Evolutionary conservation across 2,888 invertebrate species (phyloP), one percentile per base, ranked within the genome.

Genomic region (Melanchra persicariae): DNA sequence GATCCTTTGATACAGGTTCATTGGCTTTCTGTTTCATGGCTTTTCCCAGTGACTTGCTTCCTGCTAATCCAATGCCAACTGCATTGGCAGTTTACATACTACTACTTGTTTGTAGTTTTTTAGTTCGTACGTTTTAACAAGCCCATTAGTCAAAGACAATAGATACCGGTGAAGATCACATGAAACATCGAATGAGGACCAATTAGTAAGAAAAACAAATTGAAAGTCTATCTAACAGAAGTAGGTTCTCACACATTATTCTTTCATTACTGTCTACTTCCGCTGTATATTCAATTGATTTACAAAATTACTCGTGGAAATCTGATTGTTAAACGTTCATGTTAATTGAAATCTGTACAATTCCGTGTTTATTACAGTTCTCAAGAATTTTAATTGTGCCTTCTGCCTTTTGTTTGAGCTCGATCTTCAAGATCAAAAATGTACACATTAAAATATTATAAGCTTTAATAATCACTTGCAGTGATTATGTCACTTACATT

Each of bases 351-450:
- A 54, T 34, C 34, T 45, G 47, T 60, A 55, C 55, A 57, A 34
- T 55, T 49, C 64, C 40, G n/a, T n/a, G n/a, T 69, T 70, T 47
- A 73, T 58, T 52, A 54, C 40, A 52, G 60, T 69, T 73, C 66
- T 26, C 64, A 71, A 37, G 67, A 69, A 55, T 74, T 70, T 59
- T 70, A 68, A 82, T 82, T 74, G 61, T 70, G 62, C 51, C 73
- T 60, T 83, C 77, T 82, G 74, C 77, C 40, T 30, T 74, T 81
- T 82, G 79, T 79, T 70, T 51, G 59, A 71, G 67, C 17, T 8
- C 26, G 51, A 22, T 77, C 74, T 77, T 82, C 62, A 81, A 81
- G 80, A 87, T 82, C 70, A 74, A 60, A 74, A 78, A 82, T 81
- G 78, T 64, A 60, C 58, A 72, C 60, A 65, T 70, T 78, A 51